phyloP scores from a whole-genome alignment of 2,888 invertebrate genomes.

The Zelleria hepariella region DNA sequence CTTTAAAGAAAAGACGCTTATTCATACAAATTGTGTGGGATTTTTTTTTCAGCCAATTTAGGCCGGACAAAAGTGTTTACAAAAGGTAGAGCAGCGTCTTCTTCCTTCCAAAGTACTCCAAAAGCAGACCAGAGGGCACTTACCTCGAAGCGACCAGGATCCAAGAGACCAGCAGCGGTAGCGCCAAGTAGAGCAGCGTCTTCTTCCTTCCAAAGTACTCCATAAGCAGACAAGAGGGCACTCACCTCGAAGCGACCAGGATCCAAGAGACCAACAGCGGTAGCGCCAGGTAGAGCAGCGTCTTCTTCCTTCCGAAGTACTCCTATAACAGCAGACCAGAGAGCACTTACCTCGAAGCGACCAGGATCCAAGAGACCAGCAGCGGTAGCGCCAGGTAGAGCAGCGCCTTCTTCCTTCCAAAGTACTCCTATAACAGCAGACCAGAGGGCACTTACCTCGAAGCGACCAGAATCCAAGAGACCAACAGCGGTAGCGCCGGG shows the following conservation, averaged over 20 bases:
- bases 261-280: conserved; percentile 71
- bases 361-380: conserved; percentile 70
- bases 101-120: conserved; percentile 69
- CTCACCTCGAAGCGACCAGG: conserved; percentile 68
- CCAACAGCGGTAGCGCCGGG: conserved; percentile 65
- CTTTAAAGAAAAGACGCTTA: too few species aligned
- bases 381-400: conserved; percentile 69
- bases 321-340: conserved; percentile 70
- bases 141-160: conserved; percentile 70
- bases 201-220: conserved; percentile 70
- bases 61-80: conserved; percentile 46
- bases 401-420: conserved; percentile 70
- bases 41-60: too few species aligned
- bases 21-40: too few species aligned
- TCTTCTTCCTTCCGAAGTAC: conserved; percentile 68
- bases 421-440: too few species aligned
- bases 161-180: conserved; percentile 70
- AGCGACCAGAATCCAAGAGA: conserved; percentile 71
- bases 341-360: conserved; percentile 68
- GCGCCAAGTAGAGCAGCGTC: conserved; percentile 62
- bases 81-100: conserved; percentile 67
- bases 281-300: conserved; percentile 63
- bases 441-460: too few species aligned
- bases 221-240: conserved; percentile 68
- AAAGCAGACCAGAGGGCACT: conserved; percentile 68